Evolutionary conservation across 2,797 vertebrate genomes (phyloP).

Genomic region (Scleropages formosus): DNA sequence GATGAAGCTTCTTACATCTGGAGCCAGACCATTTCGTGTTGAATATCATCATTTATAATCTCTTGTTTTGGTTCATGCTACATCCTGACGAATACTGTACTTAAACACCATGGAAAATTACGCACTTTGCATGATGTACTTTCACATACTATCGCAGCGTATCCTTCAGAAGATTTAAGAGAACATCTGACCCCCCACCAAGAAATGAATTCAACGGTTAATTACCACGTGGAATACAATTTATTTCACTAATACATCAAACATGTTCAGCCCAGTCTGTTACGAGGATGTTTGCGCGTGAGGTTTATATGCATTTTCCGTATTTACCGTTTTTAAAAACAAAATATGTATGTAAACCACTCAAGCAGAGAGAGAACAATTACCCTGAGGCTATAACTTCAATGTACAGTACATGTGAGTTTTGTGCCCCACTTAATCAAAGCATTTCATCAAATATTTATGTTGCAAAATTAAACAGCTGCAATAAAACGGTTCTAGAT

Average conservation of each 20-base stretch:
- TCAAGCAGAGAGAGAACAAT: neutral
- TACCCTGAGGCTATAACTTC: neutral
- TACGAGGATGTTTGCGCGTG: too few relatives aligned
- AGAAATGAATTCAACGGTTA: too few relatives aligned
- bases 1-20: constrained; percentile 68
- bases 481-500: neutral
- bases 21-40: constrained; percentile 68
- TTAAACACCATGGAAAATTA: neutral
- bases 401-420: neutral
- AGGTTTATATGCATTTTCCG: neutral
- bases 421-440: constrained; percentile 18
- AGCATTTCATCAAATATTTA: constrained; percentile 25
- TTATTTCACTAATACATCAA: too few relatives aligned
- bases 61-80: constrained; percentile 73
- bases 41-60: constrained; percentile 68
- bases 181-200: too few relatives aligned
- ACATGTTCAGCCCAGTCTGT: too few relatives aligned
- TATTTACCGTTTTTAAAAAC: neutral
- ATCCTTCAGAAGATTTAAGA: too few relatives aligned
- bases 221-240: too few relatives aligned
- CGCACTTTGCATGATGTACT: neutral
- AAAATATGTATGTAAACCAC: neutral
- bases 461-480: neutral
- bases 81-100: constrained; percentile 54
- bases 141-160: too few relatives aligned